Conservation (phyloP, 1,140 invertebrate genomes). For the Leptopilina boulardi region DNA sequence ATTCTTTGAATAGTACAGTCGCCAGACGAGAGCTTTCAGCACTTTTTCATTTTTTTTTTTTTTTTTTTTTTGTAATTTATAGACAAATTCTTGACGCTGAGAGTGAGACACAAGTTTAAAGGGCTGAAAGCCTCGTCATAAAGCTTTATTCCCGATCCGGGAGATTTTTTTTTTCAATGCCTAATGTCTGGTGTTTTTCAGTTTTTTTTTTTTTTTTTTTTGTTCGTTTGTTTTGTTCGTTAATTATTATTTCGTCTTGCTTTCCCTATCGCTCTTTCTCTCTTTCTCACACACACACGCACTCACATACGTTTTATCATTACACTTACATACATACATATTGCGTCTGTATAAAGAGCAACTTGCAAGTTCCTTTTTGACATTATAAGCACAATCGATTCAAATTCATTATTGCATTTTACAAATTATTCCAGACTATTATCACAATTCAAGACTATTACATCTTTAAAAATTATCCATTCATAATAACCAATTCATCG, state of each 20-base stretch:
- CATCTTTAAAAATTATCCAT: background rate
- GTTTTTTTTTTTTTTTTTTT: constrained; percentile 15
- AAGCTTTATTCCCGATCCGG: constrained; percentile 52
- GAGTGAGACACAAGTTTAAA: constrained; percentile 55
- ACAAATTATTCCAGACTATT: background rate
- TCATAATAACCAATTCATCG: background rate
- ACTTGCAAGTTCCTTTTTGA: constrained; percentile 4
- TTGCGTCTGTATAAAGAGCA: background rate
- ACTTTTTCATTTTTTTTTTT: constrained; percentile 40
- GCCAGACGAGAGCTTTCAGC: constrained; percentile 50
- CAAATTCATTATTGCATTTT: background rate
- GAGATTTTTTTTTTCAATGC: constrained; percentile 39
- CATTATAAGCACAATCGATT: background rate
- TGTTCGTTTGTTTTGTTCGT: constrained; percentile 52
- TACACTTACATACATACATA: constrained; percentile 16
- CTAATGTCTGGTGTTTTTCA: constrained; percentile 46
- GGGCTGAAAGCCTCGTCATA: constrained; percentile 56
- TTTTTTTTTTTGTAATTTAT: constrained; percentile 40
- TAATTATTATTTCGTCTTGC: constrained; percentile 40
- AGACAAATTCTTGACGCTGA: constrained; percentile 46
- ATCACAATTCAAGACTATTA: background rate
- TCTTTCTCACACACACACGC: constrained; percentile 11
- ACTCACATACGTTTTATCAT: no score
- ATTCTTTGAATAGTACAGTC: constrained; percentile 65
- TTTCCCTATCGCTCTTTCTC: constrained; percentile 32